Evolutionary conservation across 2,888 invertebrate species (phyloP).

Genomic region (Epiblema foenella): DNA sequence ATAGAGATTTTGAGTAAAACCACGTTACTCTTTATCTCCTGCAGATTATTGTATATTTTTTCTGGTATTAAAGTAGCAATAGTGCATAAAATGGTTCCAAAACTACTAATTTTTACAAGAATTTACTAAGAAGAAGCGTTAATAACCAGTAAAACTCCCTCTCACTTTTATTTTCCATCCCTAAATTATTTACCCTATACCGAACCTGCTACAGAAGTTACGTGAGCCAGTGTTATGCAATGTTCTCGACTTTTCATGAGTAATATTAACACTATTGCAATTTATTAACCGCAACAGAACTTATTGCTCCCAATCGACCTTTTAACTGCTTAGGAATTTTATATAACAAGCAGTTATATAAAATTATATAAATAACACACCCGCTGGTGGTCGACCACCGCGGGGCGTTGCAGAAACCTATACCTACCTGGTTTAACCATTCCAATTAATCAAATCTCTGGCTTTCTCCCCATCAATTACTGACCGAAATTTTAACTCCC

Average conservation of each 20-base stretch:
- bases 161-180: background rate
- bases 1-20: no score
- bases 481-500: conserved; percentile 43
- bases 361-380: conserved; percentile 7
- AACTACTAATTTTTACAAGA: no score
- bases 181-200: background rate
- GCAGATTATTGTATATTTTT: no score
- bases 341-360: conserved; percentile 40
- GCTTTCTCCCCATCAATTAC: conserved; percentile 47
- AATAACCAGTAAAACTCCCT: background rate
- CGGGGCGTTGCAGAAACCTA: conserved; percentile 36
- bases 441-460: conserved; percentile 44
- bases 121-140: no score
- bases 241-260: conserved; percentile 9
- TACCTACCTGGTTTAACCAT: conserved; percentile 26
- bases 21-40: no score
- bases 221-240: background rate
- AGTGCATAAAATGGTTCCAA: no score
- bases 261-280: conserved; percentile 29
- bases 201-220: background rate
- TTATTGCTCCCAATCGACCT: conserved; percentile 38
- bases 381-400: conserved; percentile 34
- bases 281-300: conserved; percentile 39
- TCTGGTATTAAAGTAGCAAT: no score
- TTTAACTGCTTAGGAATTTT: conserved; percentile 40